Evolutionary conservation across 2,113 vertebrate genomes (phyloP).

Genomic region (Tenrec ecaudatus): DNA sequence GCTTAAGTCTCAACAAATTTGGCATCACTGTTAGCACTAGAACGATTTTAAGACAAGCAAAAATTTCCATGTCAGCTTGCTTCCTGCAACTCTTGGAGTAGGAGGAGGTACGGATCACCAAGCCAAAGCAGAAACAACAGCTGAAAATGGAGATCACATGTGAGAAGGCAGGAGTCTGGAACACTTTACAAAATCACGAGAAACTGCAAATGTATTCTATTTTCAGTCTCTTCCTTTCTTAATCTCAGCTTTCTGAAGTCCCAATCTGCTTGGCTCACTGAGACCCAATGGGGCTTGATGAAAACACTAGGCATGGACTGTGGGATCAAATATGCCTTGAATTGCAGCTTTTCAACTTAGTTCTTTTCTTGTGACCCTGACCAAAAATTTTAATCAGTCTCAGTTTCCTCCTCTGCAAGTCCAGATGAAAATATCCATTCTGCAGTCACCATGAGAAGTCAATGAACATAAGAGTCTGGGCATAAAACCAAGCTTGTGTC

Average conservation of each 20-base stretch:
- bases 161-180: constrained; percentile 59
- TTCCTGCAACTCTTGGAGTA: constrained; percentile 46
- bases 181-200: constrained; percentile 61
- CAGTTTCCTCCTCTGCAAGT: constrained; percentile 45
- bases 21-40: constrained; percentile 16
- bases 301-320: constrained; percentile 9
- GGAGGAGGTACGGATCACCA: constrained; percentile 39
- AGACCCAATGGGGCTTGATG: not conserved
- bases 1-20: constrained; percentile 49
- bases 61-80: constrained; percentile 45
- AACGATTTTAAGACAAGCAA: constrained; percentile 62
- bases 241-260: constrained; percentile 48
- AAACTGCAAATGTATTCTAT: constrained; percentile 49
- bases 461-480: not conserved
- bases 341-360: constrained; percentile 43
- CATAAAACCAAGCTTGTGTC: not conserved
- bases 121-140: constrained; percentile 57
- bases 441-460: constrained; percentile 1
- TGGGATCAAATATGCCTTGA: not conserved
- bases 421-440: constrained; percentile 4
- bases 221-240: constrained; percentile 6
- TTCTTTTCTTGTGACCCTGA: constrained; percentile 3
- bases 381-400: constrained; percentile 1
- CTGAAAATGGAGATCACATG: constrained; percentile 63
- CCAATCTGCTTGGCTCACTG: constrained; percentile 20